Evolutionary conservation across 2,113 vertebrate species (phyloP).

Genomic region (Otocyon megalotis): DNA sequence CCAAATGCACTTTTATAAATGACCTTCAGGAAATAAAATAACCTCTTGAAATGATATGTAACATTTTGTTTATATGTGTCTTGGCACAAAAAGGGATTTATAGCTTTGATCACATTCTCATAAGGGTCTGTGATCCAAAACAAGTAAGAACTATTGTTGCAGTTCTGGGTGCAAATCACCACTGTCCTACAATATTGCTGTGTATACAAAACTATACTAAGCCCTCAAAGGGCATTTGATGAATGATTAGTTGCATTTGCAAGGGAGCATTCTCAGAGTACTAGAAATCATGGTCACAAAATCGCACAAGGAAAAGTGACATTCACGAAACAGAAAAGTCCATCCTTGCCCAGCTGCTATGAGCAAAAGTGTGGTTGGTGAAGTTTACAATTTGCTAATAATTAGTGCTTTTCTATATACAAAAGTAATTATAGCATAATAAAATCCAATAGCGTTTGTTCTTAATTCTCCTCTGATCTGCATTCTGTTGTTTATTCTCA

Average conservation of each 20-base stretch:
- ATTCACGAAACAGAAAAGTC: neutral
- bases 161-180: neutral
- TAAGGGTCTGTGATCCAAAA: neutral
- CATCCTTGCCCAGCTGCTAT: conserved; percentile 48
- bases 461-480: conserved; percentile 87
- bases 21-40: neutral
- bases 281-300: neutral
- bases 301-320: neutral
- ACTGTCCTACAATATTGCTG: neutral
- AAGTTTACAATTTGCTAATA: conserved; percentile 78
- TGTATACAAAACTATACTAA: neutral
- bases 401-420: conserved; percentile 79
- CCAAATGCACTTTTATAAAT: neutral
- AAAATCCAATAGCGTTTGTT: conserved; percentile 86
- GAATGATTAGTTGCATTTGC: neutral
- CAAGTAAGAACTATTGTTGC: neutral
- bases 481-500: conserved; percentile 88
- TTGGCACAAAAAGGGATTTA: neutral
- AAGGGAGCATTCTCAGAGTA: neutral
- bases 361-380: conserved; percentile 63
- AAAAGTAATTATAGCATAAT: conserved; percentile 87
- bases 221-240: neutral
- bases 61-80: neutral
- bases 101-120: neutral
- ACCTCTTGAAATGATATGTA: neutral